Evolutionary conservation across 2,113 vertebrate species (phyloP), one percentile per base, ranked within the genome.

Genomic region (Bos indicus): DNA sequence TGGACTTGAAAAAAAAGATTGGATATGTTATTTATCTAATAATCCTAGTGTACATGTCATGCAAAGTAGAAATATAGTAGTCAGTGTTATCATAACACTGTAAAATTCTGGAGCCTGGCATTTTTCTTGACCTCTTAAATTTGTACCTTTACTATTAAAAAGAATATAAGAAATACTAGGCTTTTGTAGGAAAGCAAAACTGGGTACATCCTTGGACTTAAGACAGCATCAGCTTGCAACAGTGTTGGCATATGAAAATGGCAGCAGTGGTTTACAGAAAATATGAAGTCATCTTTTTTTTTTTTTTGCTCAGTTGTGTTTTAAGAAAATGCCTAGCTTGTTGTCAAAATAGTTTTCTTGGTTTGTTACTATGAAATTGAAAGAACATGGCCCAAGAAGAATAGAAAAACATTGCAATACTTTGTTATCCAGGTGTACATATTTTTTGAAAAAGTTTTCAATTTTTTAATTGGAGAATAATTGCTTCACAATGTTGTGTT

Each of bases 1-100:
- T 43, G 97, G 91, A 93, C 62, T 88, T 97, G 88, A 46, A 82
- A 54, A 54, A 78, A 90, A 97, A 96, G 57, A 94, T 90, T 85
- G 83, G 56, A n/a, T 94, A 80, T 98, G 88, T 94, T 97, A 98
- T 96, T 97, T 98, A 98, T 98, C 97, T 97, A 91, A 95, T 98
- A 96, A 91, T 95, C 43, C 56, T 94, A 92, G 28, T 90, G 83
- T 78, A 96, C 89, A 60, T 96, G 81, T 96, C 96, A 97, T 16
- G 1, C 77, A 77, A 4, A 64, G 21, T 88, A 95, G 97, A 98
- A 98, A 96, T 87, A 67, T n/a, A 97, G 97, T 96, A 88, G 36
- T 97, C 57, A 56, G 1, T 97, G 36, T 93, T 97, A 88, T 90
- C 46, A 74, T 94, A 78, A 51, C 93, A 96, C 51, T 77, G 23